Evolutionary conservation across 2,888 invertebrate species (phyloP), one percentile per base, ranked within the genome.

Genomic region (Noctua fimbriata): DNA sequence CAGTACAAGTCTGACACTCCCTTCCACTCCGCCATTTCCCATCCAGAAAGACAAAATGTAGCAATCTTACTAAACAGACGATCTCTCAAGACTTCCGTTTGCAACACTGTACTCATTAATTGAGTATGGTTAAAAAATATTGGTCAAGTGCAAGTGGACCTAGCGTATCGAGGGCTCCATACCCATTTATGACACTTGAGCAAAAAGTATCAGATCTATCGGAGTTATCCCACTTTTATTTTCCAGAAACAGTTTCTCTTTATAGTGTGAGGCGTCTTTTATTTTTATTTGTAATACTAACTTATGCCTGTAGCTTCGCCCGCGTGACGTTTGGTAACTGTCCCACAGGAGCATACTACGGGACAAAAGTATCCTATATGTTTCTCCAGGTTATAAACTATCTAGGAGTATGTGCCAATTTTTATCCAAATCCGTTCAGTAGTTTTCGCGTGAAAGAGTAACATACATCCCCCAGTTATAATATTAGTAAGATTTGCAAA

Each of bases 121-220:
- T 79, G 84, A 83, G 74, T 28, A 74, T 79, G 69, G 74, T 86
- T 83, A 67, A 84, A 82, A 85, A 79, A 83, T 75, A 79, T 86
- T 78, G 83, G 86, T 84, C 86, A 84, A 83, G 83, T 82, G 71
- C 67, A 84, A 78, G 73, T 86, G 47, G 60, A 16, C 55, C 55
- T 69, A 2, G 49, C 44, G 63, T 75, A 84, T 70, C 21, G 81
- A 84, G 85, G 81, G 81, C 85, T 75, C 85, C 69, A 58, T 84
- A 81, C 36, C 75, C 81, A 75, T 82, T 85, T 66, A 66, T 60
- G 52, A 78, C 24, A 52, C 41, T 70, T 44, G 18, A 52, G 72
- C 36, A 78, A 84, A 79, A 79, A 63, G n/a, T 72, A 21, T n/a
- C 60, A 24, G 66, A 4, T 52, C 41, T 41, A 44, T 44, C n/a